These are phyloP conservation scores for Cheirogaleus medius DNA, from an alignment of 2,113 vertebrate species.

Conservation along the genomic window DNA sequence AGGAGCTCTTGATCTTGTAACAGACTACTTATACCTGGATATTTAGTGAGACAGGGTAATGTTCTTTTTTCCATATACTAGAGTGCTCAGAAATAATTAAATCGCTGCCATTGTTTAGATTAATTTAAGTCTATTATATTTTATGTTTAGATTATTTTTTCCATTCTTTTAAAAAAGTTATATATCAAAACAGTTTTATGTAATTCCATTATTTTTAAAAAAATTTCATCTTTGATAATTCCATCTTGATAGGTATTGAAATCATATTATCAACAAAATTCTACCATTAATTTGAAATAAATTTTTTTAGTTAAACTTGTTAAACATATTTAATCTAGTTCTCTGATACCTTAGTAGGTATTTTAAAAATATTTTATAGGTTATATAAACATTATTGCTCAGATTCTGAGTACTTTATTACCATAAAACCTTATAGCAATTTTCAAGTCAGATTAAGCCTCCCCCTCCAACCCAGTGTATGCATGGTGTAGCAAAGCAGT, in stretches of 20 bases:
- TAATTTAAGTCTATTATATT: not conserved
- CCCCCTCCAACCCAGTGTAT: too few species aligned
- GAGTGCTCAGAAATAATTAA: not conserved
- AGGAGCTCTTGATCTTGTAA: not conserved
- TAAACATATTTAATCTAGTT: not conserved
- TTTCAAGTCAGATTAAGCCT: not conserved
- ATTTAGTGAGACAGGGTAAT: not conserved
- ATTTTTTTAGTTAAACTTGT: not conserved
- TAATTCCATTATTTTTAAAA: not conserved
- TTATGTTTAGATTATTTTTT: too few species aligned
- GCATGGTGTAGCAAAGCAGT: not conserved
- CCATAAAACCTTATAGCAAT: not conserved
- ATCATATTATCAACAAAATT: not conserved
- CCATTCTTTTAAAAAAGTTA: not conserved
- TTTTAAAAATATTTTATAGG: not conserved
- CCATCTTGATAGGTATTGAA: not conserved
- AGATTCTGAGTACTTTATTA: not conserved
- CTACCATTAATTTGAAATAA: not conserved
- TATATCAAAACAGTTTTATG: not conserved
- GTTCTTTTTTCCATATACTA: not conserved
- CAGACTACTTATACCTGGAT: not conserved
- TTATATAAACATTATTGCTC: too few species aligned
- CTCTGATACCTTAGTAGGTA: not conserved
- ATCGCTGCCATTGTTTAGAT: not conserved
- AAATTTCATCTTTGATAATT: not conserved